Base-by-base conservation (phyloP, 2,888 invertebrate genomes). In the Dasysyrphus tricinctus region DNA sequence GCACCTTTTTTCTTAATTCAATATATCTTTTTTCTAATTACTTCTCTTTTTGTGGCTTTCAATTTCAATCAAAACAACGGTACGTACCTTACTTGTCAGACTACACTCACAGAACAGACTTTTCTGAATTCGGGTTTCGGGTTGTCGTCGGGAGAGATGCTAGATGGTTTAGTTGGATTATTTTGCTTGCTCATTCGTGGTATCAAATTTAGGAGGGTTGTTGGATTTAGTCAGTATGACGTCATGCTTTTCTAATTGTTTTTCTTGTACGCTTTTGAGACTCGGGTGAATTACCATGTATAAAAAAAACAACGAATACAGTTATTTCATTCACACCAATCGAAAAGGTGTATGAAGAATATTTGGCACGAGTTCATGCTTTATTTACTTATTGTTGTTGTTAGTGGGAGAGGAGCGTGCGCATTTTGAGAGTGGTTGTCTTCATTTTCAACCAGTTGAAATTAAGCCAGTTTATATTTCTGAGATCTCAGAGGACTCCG, bases 191-290 rank as follows among this genome's bases (percentile, higher is more conserved):
- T 65, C 47, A 12, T 49, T 49, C 65, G 47, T 34, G 19, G 19
- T 61, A 70, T 57, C 49, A 67, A 67, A 47, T 75, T 37, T 24
- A 61, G 42, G 61, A 39, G 39, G 39, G 61, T 74, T 67, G 44
- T 29, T 65, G 44, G 32, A 61, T 39, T 47, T 34, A 80, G 19
- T 51, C 39, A 11, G 24, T 70, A 59, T 85, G 81, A 85, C 85
- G 85, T 85, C 85, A 85, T 85, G n/a, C 19, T 49, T 44, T 80
- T 80, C 80, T 77, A 80, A 78, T 80, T 57, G 69, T 78, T 70
- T 63, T 42, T 85, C 80, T 80, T 85, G 76, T 29, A 65, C 39
- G 76, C 37, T 19, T 57, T 59, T 63, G 37, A 57, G 39, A 54
- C 54, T 74, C 69, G 63, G 75, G 47, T 42, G 49, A 57, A 65